Evolutionary conservation across 1,140 invertebrate genomes (phyloP).

Genomic region (Microvelia longipes): DNA sequence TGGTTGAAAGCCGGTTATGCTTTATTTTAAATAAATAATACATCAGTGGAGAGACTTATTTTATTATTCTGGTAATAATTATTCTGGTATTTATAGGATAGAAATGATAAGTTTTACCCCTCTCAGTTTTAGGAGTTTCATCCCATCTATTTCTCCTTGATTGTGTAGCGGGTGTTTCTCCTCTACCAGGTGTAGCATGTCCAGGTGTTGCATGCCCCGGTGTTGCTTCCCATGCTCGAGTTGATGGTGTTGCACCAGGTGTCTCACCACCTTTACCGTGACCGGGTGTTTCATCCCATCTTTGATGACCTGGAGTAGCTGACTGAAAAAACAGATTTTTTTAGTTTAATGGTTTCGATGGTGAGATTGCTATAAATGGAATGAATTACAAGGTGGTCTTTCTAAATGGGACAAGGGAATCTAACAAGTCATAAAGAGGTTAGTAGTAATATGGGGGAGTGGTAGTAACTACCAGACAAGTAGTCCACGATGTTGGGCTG

Average conservation of each 20-base stretch:
- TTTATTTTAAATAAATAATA: too few species aligned
- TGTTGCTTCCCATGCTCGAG: constrained; percentile 89
- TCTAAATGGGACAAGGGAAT: background rate
- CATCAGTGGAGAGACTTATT: too few species aligned
- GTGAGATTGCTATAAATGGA: constrained; percentile 3
- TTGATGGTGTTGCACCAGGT: constrained; percentile 78
- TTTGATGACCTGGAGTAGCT: constrained; percentile 62
- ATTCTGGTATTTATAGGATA: too few species aligned
- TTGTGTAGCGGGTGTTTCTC: constrained; percentile 64
- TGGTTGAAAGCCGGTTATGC: too few species aligned
- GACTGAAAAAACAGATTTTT: too few species aligned
- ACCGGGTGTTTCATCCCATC: constrained; percentile 98
- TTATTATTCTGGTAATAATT: too few species aligned
- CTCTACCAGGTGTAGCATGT: constrained; percentile 69
- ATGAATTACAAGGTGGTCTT: constrained; percentile 1
- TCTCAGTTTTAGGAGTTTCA: constrained; percentile 94
- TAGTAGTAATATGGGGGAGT: constrained; percentile 40
- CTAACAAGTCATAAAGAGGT: constrained; percentile 40
- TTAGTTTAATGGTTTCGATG: constrained; percentile 16
- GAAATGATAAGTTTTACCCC: constrained; percentile 37
- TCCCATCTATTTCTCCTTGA: constrained; percentile 92
- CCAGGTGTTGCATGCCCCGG: constrained; percentile 79
- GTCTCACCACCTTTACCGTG: constrained; percentile 72
- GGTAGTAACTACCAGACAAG: too few species aligned
- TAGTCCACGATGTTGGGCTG: too few species aligned